Percentiles rank a stretch among this genome's conserved stretches.
These are phyloP conservation scores for Chrysolophus pictus DNA, from an alignment of 2,797 vertebrate genomes.

Conservation along the genomic window DNA sequence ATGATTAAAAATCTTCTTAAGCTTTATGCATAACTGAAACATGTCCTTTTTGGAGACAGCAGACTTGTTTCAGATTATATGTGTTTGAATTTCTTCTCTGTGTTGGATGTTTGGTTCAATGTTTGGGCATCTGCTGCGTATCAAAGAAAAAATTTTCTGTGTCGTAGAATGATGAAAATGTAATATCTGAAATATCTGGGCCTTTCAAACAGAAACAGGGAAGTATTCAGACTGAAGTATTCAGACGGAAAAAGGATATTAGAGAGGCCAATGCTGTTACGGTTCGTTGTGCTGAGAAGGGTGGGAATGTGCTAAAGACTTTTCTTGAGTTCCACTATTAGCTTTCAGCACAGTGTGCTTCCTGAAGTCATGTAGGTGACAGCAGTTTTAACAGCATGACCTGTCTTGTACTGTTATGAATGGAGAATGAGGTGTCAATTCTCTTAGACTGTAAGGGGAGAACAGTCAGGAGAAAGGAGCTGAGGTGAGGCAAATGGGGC, in stretches of 20 bases:
- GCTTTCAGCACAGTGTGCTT: not conserved
- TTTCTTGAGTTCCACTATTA: not conserved
- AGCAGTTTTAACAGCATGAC: not conserved
- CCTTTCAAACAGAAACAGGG: not conserved
- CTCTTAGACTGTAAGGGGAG: not conserved
- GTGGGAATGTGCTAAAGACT: not conserved
- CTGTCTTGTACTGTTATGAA: not conserved
- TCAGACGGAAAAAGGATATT: not conserved
- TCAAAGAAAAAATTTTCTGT: not conserved
- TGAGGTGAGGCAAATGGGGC: not conserved
- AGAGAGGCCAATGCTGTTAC: not conserved
- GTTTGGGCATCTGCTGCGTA: not conserved
- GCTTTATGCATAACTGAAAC: not conserved
- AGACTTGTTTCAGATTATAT: not conserved
- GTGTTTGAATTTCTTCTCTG: not conserved
- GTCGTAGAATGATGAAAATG: not conserved
- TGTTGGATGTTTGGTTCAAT: not conserved
- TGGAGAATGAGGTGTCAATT: not conserved
- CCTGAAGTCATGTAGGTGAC: not conserved
- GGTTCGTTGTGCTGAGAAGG: conserved; percentile 1
- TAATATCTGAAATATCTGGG: not conserved
- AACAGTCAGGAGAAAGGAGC: not conserved
- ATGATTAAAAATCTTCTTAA: conserved; percentile 8
- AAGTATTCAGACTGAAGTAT: not conserved
- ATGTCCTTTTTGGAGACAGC: not conserved